A percentile compares a stretch with the other conserved stretches of the same genome.
phyloP scores from a whole-genome alignment of 2,888 invertebrate genomes.

The Pandemis cinnamomeana region DNA sequence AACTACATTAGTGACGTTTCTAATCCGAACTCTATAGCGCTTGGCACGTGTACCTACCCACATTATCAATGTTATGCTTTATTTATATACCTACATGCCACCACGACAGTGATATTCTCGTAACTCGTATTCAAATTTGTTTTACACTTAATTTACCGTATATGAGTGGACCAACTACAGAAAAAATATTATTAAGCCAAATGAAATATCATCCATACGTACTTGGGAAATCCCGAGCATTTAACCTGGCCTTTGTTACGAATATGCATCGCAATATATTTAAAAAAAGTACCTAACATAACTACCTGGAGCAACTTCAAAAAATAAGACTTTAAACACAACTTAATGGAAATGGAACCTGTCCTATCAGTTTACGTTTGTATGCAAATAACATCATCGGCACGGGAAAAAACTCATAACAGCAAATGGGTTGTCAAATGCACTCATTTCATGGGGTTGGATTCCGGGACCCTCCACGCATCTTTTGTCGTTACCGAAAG shows the following conservation, averaged over 20 bases:
- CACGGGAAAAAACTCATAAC: conserved; percentile 14
- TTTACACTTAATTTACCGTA: neutral
- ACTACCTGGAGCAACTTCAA: no score
- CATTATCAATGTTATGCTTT: no score
- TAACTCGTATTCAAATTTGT: neutral
- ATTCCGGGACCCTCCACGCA: conserved; percentile 15
- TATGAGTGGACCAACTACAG: neutral
- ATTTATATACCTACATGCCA: no score
- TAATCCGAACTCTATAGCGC: no score
- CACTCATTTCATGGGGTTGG: conserved; percentile 18
- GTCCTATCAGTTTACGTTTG: conserved; percentile 25
- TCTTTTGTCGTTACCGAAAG: conserved; percentile 29
- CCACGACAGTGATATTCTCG: neutral
- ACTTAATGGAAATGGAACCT: neutral
- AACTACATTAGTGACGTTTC: no score
- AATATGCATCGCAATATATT: no score
- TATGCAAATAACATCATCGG: conserved; percentile 25
- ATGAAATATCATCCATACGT: no score
- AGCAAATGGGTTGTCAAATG: conserved; percentile 32
- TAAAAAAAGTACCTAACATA: no score
- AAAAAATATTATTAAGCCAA: neutral
- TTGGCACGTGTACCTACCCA: no score
- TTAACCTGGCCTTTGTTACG: neutral
- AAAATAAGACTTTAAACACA: neutral
- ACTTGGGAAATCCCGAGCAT: neutral